Percentiles rank a stretch among this genome's conserved stretches.
phyloP scores from a whole-genome alignment of 1,140 invertebrate genomes.

The Drosophila asahinai region DNA sequence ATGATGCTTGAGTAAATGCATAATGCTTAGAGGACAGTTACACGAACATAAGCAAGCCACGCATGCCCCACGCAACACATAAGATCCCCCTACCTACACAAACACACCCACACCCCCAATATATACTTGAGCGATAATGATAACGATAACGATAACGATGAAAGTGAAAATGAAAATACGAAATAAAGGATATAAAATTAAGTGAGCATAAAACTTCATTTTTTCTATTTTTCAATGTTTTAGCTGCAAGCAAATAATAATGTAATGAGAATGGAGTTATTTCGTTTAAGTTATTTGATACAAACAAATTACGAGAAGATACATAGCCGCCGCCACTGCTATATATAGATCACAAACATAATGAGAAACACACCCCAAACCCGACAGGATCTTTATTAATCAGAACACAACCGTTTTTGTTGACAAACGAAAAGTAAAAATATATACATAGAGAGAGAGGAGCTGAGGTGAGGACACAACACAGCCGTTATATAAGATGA shows the following conservation, averaged over 20 bases:
- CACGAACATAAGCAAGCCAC: constrained; percentile 29
- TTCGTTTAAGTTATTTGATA: constrained; percentile 73
- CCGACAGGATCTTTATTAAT: constrained; percentile 45
- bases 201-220: constrained; percentile 62
- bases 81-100: constrained; percentile 17
- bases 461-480: constrained; percentile 37
- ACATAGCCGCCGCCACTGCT: constrained; percentile 35
- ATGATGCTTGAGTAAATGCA: constrained; percentile 46
- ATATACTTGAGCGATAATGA: constrained; percentile 50
- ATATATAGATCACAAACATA: constrained; percentile 42
- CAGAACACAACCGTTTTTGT: constrained; percentile 32
- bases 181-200: constrained; percentile 54
- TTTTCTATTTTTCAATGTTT: constrained; percentile 76
- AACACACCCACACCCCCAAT: constrained; percentile 34
- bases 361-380: constrained; percentile 19
- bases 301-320: constrained; percentile 53
- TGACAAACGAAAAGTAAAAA: constrained; percentile 42
- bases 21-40: constrained; percentile 41
- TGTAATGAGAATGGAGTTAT: constrained; percentile 61
- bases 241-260: constrained; percentile 83
- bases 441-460: constrained; percentile 32
- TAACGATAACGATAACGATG: constrained; percentile 55
- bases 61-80: constrained; percentile 18
- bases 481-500: constrained; percentile 58
- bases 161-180: constrained; percentile 48